Conservation (phyloP, 2,888 invertebrate genomes). For the Dasypolia templi region DNA sequence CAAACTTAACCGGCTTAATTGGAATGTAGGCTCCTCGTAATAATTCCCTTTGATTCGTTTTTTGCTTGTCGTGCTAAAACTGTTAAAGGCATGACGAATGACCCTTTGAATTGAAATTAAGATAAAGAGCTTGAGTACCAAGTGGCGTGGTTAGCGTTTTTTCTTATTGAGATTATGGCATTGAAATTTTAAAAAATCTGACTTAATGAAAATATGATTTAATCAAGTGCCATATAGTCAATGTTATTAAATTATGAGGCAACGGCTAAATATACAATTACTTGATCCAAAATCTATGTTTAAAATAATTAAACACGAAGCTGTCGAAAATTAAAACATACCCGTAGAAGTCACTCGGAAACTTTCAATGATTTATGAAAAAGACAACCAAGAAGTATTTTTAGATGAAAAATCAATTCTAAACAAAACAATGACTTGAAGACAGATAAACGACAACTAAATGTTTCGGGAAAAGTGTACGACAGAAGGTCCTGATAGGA, state of each 20-base stretch:
- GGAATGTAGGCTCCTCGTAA: constrained; percentile 57
- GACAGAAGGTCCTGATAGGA: constrained; percentile 1
- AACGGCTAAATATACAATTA: not conserved
- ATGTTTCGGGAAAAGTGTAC: not conserved
- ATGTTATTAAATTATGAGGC: not conserved
- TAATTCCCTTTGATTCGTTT: constrained; percentile 60
- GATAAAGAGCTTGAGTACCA: constrained; percentile 29
- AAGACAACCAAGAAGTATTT: not conserved
- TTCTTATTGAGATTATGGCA: constrained; percentile 1
- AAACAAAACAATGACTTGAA: constrained; percentile 3
- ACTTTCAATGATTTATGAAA: not conserved
- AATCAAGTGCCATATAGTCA: not conserved
- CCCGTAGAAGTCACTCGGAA: not conserved
- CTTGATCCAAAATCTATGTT: not conserved
- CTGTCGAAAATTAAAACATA: not conserved
- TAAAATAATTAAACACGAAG: not conserved
- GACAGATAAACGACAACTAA: not conserved
- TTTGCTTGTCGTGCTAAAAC: constrained; percentile 49
- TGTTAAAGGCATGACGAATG: constrained; percentile 53
- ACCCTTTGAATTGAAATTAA: constrained; percentile 47
- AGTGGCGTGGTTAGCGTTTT: constrained; percentile 35
- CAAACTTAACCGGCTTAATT: constrained; percentile 58
- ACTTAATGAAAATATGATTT: not conserved
- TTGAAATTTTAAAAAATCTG: not conserved
- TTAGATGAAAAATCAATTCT: not conserved